A percentile compares a stretch with the other conserved stretches of the same genome.
Evolutionary conservation across 2,888 invertebrate species (phyloP).

Genomic region (Napeogenes sylphis): DNA sequence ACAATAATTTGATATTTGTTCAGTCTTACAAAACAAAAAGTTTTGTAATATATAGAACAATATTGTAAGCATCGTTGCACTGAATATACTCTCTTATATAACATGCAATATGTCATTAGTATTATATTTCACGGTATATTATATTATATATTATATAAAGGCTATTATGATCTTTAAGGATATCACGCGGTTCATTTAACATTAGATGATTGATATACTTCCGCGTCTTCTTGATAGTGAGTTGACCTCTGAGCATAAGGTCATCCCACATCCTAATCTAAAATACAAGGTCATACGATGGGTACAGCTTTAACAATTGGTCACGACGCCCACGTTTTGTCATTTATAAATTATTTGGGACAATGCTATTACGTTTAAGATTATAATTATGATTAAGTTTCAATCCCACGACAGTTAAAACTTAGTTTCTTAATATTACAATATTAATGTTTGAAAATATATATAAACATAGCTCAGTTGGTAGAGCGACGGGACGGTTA

Average conservation of each 20-base stretch:
- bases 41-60: no score
- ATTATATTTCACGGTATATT: no score
- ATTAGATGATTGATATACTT: slow-evolving; percentile 48
- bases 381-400: slow-evolving; percentile 14
- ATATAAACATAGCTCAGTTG: no score
- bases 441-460: no score
- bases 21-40: no score
- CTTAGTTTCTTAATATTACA: no score
- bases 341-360: slow-evolving; percentile 5
- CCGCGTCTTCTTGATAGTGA: slow-evolving; percentile 62
- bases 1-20: slow-evolving; percentile 4
- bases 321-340: slow-evolving; percentile 34
- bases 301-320: slow-evolving; percentile 31
- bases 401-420: not conserved
- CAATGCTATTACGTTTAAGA: not conserved
- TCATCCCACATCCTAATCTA: slow-evolving; percentile 49
- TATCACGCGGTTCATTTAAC: slow-evolving; percentile 54
- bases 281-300: slow-evolving; percentile 46
- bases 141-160: not conserved
- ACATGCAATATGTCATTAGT: no score
- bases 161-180: slow-evolving; percentile 34
- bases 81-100: no score
- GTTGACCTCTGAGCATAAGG: slow-evolving; percentile 53
- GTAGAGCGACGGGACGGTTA: no score
- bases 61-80: no score